Conservation (phyloP, 2,888 invertebrate genomes). For the Ommatoiulus sabulosus region DNA sequence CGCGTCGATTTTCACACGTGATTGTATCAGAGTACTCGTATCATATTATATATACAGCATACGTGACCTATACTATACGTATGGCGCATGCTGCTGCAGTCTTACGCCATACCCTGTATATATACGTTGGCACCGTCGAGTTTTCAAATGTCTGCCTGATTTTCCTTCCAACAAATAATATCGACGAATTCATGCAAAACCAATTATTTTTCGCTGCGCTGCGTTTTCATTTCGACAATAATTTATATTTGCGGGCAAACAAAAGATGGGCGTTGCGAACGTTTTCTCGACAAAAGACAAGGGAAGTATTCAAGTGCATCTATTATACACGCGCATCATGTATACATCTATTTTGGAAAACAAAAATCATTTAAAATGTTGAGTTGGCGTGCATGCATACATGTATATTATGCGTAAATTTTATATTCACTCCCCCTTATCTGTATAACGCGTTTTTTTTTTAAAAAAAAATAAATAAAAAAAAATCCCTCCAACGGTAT, state of each 20-base stretch:
- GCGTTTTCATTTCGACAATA: slow-evolving; percentile 34
- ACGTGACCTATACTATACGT: too few species aligned
- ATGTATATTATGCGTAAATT: neutral
- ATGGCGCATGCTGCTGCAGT: neutral
- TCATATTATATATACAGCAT: too few species aligned
- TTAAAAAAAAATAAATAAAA: neutral
- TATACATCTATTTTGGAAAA: neutral
- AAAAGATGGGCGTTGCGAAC: slow-evolving; percentile 10
- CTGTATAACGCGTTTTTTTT: neutral
- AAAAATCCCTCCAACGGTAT: neutral
- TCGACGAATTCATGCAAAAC: slow-evolving; percentile 28
- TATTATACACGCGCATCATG: neutral
- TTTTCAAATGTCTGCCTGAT: neutral
- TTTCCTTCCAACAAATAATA: slow-evolving; percentile 6
- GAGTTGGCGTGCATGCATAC: slow-evolving; percentile 5
- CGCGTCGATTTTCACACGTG: too few species aligned
- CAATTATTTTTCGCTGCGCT: slow-evolving; percentile 15
- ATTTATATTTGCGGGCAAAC: slow-evolving; percentile 27
- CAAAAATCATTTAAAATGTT: neutral
- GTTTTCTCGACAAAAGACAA: slow-evolving; percentile 14
- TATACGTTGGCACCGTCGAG: neutral
- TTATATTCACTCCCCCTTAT: neutral
- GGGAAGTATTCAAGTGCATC: neutral
- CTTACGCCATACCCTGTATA: neutral
- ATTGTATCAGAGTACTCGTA: too few species aligned